A percentile compares a stretch with the other conserved stretches of the same genome.
phyloP scores from a whole-genome alignment of 1,140 invertebrate genomes.

The Pseudomyrmex concolor region DNA sequence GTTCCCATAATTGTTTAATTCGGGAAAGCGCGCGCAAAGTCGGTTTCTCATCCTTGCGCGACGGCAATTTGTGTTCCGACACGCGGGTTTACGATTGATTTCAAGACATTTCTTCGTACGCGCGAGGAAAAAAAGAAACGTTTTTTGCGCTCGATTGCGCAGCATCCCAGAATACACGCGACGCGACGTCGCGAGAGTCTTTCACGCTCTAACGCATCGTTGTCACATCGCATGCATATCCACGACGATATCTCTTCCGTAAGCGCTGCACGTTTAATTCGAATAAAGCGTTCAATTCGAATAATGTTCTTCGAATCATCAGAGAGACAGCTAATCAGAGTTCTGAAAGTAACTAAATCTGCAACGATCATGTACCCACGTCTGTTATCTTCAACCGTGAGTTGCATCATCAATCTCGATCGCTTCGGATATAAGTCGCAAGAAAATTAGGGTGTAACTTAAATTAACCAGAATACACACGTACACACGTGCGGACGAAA shows the following conservation, averaged over 20 bases:
- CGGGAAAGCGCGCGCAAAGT: constrained; percentile 25
- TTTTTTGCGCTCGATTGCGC: background rate
- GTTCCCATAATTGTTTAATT: constrained; percentile 52
- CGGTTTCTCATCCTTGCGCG: constrained; percentile 28
- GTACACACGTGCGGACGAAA: background rate
- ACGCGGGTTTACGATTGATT: constrained; percentile 30
- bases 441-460: too few species aligned
- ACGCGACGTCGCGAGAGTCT: constrained; percentile 5
- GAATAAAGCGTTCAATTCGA: too few species aligned
- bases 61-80: constrained; percentile 7
- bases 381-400: too few species aligned
- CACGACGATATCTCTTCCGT: background rate
- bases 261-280: background rate
- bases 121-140: background rate
- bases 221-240: constrained; percentile 6
- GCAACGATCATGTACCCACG: background rate
- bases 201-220: constrained; percentile 48
- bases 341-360: background rate
- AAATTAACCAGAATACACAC: too few species aligned
- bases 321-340: background rate
- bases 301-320: constrained; percentile 32
- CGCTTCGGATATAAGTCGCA: background rate
- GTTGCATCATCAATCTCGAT: background rate
- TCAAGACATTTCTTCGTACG: background rate
- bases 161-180: constrained; percentile 25